These are phyloP conservation scores for Morpho deidamia DNA, from an alignment of 2,888 invertebrate genomes.

Conservation along the genomic window DNA sequence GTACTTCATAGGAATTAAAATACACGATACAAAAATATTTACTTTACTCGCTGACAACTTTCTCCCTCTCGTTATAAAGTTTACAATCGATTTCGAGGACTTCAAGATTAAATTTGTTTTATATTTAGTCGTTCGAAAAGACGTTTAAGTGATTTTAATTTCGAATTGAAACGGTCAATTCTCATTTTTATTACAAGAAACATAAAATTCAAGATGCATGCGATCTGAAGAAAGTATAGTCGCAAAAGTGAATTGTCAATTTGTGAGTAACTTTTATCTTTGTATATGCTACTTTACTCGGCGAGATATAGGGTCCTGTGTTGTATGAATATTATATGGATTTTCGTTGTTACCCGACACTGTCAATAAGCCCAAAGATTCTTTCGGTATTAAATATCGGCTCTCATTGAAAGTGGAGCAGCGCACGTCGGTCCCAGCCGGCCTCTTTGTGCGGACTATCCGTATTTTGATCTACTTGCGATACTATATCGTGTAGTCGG, in stretches of 20 bases:
- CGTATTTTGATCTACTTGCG: conserved; percentile 16
- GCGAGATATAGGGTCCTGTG: too few relatives aligned
- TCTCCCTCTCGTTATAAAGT: background rate
- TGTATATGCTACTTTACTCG: too few relatives aligned
- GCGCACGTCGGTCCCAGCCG: conserved; percentile 2
- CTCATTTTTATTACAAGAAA: too few relatives aligned
- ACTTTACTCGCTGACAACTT: background rate
- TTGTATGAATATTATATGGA: too few relatives aligned
- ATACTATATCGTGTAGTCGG: background rate
- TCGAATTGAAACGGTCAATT: too few relatives aligned
- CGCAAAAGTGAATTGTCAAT: too few relatives aligned
- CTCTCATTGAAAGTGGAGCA: conserved; percentile 5
- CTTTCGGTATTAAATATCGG: conserved; percentile 9
- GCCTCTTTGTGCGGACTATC: conserved; percentile 15
- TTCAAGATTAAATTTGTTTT: background rate
- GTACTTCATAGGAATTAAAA: conserved; percentile 31
- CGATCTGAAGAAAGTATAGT: too few relatives aligned
- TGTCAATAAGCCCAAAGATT: conserved; percentile 36
- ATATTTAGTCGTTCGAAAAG: too few relatives aligned
- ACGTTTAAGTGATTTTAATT: too few relatives aligned
- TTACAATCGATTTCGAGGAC: background rate
- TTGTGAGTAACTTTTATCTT: too few relatives aligned
- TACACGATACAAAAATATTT: background rate
- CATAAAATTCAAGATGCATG: too few relatives aligned
- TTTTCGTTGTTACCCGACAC: conserved; percentile 36